Base-by-base conservation (phyloP, 1,140 invertebrate genomes). In the Solenopsis fugax region DNA sequence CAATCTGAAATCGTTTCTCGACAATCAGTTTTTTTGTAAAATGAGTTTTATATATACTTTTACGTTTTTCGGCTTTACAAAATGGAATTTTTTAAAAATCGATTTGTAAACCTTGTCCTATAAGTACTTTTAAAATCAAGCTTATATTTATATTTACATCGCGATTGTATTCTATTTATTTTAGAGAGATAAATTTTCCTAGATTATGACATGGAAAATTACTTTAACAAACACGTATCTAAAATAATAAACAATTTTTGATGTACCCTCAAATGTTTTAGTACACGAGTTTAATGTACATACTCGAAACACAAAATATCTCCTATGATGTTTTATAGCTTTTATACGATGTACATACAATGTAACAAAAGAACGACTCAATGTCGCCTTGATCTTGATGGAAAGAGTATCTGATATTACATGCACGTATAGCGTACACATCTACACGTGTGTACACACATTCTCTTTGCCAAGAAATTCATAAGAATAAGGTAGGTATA, bases 401-500 rank as follows among this genome's bases (percentile, higher is more conserved):
- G 65, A 60, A 84, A 84, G 41, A 73, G 54, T 84, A 84, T 84
- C 29, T 54, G 54, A 84, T 84, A 84, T 84, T 84, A 84, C 67
- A 60, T 73, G 41, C 41, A 75, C 29, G 41, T 24, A 41, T 82
- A 48, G 48, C 52, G 37, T 64, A 65, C 34, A 37, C 18, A 10
- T 13, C 2, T 3, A 37, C 34, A 37, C 18, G 5, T 7, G 37
- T 18, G 21, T 2, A 21, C 10, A 21, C n/a, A 21, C 64, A 29
- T 84, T 84, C 56, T 84, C 69, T 84, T 84, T 84, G 80, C 69
- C 80, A 58, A 56, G 56, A 84, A 84, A 84, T 84, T 84, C 80
- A 84, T 84, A 84, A 84, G 80, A 84, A 84, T 84, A 84, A 84
- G 80, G 80, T 84, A 84, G 41, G 7, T 41, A 41, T 84, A 84